A percentile compares a stretch with the other conserved stretches of the same genome.
Evolutionary conservation across 2,888 invertebrate species (phyloP).

Genomic region (Pseudoips prasinana): DNA sequence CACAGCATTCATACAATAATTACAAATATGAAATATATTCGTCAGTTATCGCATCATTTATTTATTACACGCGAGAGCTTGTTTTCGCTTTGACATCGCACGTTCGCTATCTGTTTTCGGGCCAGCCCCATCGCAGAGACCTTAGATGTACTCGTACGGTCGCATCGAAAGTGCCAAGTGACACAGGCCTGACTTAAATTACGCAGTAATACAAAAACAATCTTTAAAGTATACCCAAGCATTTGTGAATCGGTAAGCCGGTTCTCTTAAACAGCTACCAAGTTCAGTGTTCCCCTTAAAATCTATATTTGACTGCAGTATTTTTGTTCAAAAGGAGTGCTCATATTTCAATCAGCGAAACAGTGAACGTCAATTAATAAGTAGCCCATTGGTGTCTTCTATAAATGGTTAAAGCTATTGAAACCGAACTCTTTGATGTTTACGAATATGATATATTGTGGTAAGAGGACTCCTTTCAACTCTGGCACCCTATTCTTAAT

Average conservation of each 20-base stretch:
- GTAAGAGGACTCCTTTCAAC: conserved; percentile 34
- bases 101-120: too few relatives aligned
- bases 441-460: conserved; percentile 47
- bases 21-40: too few relatives aligned
- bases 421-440: conserved; percentile 52
- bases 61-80: too few relatives aligned
- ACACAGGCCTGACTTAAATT: too few relatives aligned
- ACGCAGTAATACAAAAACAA: too few relatives aligned
- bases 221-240: too few relatives aligned
- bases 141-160: neutral
- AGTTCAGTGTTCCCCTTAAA: conserved; percentile 30
- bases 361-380: conserved; percentile 55
- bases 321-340: conserved; percentile 42
- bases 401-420: conserved; percentile 32
- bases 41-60: too few relatives aligned
- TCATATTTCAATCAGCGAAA: conserved; percentile 60
- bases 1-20: too few relatives aligned
- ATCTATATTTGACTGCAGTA: conserved; percentile 38
- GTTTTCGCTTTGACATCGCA: too few relatives aligned
- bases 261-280: conserved; percentile 16
- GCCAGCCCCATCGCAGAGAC: neutral
- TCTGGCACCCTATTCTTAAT: conserved; percentile 31
- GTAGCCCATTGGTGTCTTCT: conserved; percentile 36
- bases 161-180: too few relatives aligned
- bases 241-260: too few relatives aligned